Evolutionary conservation across 2,113 vertebrate genomes (phyloP), one percentile per base, ranked within the genome.

Genomic region (Uropsilus gracilis): DNA sequence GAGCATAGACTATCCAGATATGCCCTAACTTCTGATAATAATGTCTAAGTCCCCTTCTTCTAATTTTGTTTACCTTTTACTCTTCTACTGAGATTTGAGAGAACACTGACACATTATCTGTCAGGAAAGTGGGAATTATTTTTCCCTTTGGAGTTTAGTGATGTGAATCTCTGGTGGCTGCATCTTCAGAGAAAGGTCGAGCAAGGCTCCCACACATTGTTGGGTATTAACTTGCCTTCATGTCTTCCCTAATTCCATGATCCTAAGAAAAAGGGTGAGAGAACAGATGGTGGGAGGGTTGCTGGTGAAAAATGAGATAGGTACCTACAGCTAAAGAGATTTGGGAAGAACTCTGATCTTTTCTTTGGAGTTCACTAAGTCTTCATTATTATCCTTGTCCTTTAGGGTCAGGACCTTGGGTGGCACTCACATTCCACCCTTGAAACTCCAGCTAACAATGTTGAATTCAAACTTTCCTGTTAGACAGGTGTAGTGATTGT

Each of bases 351-450:
- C 61, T 88, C 77, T 90, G 55, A 63, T 85, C 89, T 84, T 46
- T 53, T 39, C 64, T 88, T 86, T 66, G 57, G 57, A 69, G 26
- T 90, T 95, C 94, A 77, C 53, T 30, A 61, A 95, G 32, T 77
- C 72, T 90, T 53, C 37, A 69, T 75, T 81, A 81, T 96, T 91
- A 91, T 64, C 69, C 64, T 34, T 28, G 42, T 91, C 42, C 61
- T 72, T 84, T 53, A 18, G 17, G 83, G 83, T 96, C 80, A 90
- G 93, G 91, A 89, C 81, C 50, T 50, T 77, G 57, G 81, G 59
- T 55, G 81, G 13, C 86, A 86, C 17, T 89, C 32, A 24, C 8
- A 12, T 77, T 71, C 78, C 46, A 26, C 18, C 48, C 57, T 85
- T 46, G 72, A 88, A 93, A 75, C 37, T 84, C 76, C 66, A 63